These are phyloP conservation scores for Sinocyclocheilus grahami DNA, from an alignment of 2,113 vertebrate species.

Conservation along the genomic window DNA sequence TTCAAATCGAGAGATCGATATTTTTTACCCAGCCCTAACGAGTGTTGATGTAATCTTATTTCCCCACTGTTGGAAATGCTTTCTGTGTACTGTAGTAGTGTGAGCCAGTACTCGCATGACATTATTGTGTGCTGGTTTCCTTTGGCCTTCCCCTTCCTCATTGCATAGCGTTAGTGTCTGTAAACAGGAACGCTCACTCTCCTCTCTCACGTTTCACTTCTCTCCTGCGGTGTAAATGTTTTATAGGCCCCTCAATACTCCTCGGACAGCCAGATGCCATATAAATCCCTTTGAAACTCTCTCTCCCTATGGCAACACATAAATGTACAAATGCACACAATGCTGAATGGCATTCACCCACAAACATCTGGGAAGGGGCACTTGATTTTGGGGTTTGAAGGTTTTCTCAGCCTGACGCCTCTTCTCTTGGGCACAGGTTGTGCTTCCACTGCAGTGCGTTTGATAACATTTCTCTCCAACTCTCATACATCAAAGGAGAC, in stretches of 20 bases:
- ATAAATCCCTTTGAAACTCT: constrained; percentile 70
- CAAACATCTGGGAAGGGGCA: constrained; percentile 54
- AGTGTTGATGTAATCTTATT: background rate
- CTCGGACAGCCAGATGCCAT: constrained; percentile 71
- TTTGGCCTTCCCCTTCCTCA: constrained; percentile 37
- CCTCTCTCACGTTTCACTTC: constrained; percentile 51
- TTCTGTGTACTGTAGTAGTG: background rate
- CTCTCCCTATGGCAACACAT: constrained; percentile 48
- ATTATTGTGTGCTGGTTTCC: constrained; percentile 38
- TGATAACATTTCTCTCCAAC: constrained; percentile 62
- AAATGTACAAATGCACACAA: constrained; percentile 61
- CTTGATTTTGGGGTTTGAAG: constrained; percentile 65
- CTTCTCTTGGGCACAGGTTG: constrained; percentile 58
- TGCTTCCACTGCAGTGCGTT: constrained; percentile 60
- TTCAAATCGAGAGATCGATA: no score
- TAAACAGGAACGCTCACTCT: constrained; percentile 49
- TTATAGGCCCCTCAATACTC: constrained; percentile 65
- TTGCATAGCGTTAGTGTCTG: constrained; percentile 27
- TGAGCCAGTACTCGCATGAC: background rate
- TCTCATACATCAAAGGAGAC: constrained; percentile 65
- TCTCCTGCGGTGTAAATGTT: constrained; percentile 66
- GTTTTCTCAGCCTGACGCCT: constrained; percentile 62
- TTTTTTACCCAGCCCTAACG: background rate
- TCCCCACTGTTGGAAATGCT: background rate
- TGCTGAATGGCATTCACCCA: constrained; percentile 24